These are phyloP conservation scores for Rhadinocentrus ornatus DNA, from an alignment of 2,797 vertebrate genomes.

Conservation along the genomic window DNA sequence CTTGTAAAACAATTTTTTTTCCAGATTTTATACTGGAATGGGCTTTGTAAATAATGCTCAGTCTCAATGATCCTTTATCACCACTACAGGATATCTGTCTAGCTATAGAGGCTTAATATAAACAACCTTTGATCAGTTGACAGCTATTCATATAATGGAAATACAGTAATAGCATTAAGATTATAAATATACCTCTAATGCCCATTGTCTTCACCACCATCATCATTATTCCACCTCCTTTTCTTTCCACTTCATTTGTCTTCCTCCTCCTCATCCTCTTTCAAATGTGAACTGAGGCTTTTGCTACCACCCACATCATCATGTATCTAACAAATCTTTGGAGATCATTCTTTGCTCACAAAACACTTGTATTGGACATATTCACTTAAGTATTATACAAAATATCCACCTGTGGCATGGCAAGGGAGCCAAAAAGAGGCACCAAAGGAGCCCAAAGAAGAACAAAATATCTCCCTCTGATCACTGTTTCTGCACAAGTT, in stretches of 20 bases:
- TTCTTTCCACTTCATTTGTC: constrained; percentile 9
- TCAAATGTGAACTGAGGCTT: constrained; percentile 28
- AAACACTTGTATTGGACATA: constrained; percentile 26
- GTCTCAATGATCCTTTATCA: neutral
- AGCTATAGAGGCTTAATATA: neutral
- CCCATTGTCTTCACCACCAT: constrained; percentile 5
- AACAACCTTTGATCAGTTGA: neutral
- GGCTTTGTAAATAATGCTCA: no score
- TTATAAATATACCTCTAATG: constrained; percentile 1
- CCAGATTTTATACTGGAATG: no score
- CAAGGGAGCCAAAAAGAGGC: constrained; percentile 3
- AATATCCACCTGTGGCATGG: neutral
- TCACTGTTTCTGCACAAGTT: constrained; percentile 29
- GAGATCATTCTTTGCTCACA: constrained; percentile 20
- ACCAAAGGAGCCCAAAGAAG: constrained; percentile 2
- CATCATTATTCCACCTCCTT: constrained; percentile 6
- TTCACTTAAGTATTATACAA: neutral
- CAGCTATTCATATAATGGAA: neutral
- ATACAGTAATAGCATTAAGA: constrained; percentile 1
- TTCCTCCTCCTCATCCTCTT: constrained; percentile 28
- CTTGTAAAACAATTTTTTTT: no score
- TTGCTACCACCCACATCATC: constrained; percentile 39
- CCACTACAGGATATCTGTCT: neutral
- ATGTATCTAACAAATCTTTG: constrained; percentile 24
- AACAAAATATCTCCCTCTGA: constrained; percentile 30